Evolutionary conservation across 2,888 invertebrate species (phyloP), one percentile per base, ranked within the genome.

Genomic region (Trissolcus japonicus): DNA sequence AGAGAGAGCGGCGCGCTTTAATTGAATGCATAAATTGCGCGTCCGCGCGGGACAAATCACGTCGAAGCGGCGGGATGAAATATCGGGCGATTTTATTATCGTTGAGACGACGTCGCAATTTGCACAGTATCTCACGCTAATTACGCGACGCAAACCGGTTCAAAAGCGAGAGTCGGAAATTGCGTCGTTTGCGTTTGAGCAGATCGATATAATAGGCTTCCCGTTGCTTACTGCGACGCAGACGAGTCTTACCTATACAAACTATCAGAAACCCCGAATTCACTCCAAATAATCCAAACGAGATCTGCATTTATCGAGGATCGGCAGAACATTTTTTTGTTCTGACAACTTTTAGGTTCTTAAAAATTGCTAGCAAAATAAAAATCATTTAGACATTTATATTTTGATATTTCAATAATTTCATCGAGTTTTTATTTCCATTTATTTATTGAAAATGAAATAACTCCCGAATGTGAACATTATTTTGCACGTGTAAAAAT

Each of bases 141-240:
- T 75, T 69, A 69, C 74, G 69, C 63, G 65, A 73, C 68, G 68
- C 65, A 80, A 78, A 79, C 79, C 73, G 78, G 78, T 80, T 79
- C 74, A 69, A 80, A 81, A 80, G 72, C 76, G 56, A 79, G 75
- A 76, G 75, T 72, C 78, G 68, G 78, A 79, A 79, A 80, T 80
- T 77, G 79, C 76, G 77, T 77, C 79, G 77, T 75, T 72, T 50
- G 67, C 75, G 75, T 76, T 72, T 43, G 48, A 71, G 66, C 67
- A 67, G 78, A 80, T 80, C 80, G 79, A 82, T 81, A 78, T 78
- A 78, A 78, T 72, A 72, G 72, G 76, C 78, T 66, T 78, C 76
- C 63, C 57, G 79, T 80, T 82, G 81, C 80, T 81, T 79, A 80
- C 79, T 55, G 71, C 61, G 56, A 67, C 67, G 67, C 67, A 51